These are phyloP conservation scores for Sminthurinus signatus DNA, from an alignment of 1,140 invertebrate species.

Conservation along the genomic window DNA sequence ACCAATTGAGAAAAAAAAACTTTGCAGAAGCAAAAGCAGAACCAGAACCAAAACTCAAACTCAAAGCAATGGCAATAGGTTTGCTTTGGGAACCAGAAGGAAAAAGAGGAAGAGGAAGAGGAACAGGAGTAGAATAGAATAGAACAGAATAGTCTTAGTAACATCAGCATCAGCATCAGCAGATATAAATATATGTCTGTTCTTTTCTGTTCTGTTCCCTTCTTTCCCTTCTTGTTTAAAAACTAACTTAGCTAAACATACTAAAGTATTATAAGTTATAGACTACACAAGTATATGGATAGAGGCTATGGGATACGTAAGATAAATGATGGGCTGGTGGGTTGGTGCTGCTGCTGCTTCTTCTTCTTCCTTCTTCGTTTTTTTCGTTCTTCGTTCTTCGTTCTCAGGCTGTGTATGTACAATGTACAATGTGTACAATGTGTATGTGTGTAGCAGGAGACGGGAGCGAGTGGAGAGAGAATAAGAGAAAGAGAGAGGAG, in stretches of 20 bases:
- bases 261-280: constrained; percentile 9
- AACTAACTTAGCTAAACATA: constrained; percentile 4
- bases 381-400: not conserved
- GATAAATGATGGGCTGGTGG: constrained; percentile 7
- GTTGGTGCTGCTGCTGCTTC: not conserved
- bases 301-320: constrained; percentile 3
- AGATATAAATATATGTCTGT: constrained; percentile 1
- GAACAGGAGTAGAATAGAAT: too few relatives aligned
- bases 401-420: too few relatives aligned
- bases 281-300: not conserved
- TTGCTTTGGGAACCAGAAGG: too few relatives aligned
- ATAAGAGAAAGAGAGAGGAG: constrained; percentile 19
- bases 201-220: too few relatives aligned
- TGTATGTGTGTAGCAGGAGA: not conserved
- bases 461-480: not conserved
- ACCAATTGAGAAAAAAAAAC: too few relatives aligned
- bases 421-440: too few relatives aligned
- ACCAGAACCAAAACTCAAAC: too few relatives aligned
- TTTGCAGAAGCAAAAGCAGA: too few relatives aligned
- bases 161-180: not conserved
- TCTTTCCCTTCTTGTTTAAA: too few relatives aligned
- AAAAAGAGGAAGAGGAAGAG: too few relatives aligned
- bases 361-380: constrained; percentile 1
- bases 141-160: too few relatives aligned
- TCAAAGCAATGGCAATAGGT: too few relatives aligned